Evolutionary conservation across 2,113 vertebrate genomes (phyloP).

Genomic region (Trochalopteron elliotii): DNA sequence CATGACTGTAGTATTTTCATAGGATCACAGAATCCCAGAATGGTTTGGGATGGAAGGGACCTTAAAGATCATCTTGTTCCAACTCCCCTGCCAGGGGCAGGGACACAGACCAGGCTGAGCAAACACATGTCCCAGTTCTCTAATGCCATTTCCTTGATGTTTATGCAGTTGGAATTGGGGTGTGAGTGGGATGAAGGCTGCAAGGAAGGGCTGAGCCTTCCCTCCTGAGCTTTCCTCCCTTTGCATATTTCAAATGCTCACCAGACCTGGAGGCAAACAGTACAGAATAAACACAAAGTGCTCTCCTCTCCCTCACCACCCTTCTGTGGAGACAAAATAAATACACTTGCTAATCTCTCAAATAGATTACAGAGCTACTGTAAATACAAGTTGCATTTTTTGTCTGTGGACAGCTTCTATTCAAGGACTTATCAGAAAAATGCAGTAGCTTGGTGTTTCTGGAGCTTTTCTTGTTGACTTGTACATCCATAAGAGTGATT

Average conservation of each 20-base stretch:
- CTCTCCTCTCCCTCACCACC: neutral
- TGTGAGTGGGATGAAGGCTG: neutral
- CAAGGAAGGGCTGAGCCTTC: neutral
- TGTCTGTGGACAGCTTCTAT: neutral
- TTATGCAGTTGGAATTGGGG: neutral
- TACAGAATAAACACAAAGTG: constrained; percentile 23
- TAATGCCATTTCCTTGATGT: neutral
- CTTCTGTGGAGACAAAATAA: constrained; percentile 34
- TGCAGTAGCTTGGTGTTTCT: neutral
- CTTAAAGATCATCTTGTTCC: neutral
- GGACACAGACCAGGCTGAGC: neutral
- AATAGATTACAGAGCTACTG: constrained; percentile 15
- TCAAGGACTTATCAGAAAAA: constrained; percentile 9
- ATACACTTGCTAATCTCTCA: constrained; percentile 32
- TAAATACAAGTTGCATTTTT: constrained; percentile 23
- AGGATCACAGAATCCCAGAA: neutral
- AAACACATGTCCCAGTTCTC: neutral
- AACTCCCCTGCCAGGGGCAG: neutral
- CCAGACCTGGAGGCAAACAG: constrained; percentile 40
- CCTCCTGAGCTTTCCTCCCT: neutral
- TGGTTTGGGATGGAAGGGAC: neutral
- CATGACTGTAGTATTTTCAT: neutral
- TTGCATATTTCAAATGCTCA: constrained; percentile 40
- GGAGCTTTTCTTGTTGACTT: neutral
- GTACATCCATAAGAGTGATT: neutral